A percentile compares a stretch with the other conserved stretches of the same genome.
phyloP scores from a whole-genome alignment of 2,888 invertebrate genomes.

The Cephus nigrinus region DNA sequence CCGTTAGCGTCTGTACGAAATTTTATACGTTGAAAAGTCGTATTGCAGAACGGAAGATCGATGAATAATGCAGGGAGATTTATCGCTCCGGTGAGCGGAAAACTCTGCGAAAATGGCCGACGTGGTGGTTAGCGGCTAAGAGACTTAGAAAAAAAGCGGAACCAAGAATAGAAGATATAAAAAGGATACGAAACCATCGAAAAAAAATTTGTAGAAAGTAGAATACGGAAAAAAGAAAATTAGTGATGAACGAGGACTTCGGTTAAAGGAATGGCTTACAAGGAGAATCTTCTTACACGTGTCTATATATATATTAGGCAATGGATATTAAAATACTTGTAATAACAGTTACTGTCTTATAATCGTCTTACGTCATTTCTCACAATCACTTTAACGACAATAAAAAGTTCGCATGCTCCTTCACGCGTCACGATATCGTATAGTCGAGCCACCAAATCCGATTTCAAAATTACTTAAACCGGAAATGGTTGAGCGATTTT shows the following conservation, averaged over 20 bases:
- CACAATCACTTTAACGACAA: background rate
- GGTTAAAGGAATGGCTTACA: too few species aligned
- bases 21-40: background rate
- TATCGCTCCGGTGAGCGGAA: conserved; percentile 25
- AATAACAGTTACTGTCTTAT: background rate
- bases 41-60: background rate
- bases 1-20: background rate
- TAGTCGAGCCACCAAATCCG: too few species aligned
- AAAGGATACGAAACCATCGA: background rate
- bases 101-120: conserved; percentile 23
- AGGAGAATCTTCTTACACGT: too few species aligned
- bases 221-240: background rate
- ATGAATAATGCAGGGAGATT: conserved; percentile 27
- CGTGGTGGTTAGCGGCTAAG: background rate
- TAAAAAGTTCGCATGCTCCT: background rate
- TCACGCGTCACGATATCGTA: background rate
- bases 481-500: too few species aligned
- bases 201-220: background rate
- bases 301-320: background rate
- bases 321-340: background rate
- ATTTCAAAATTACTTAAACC: too few species aligned
- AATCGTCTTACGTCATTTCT: background rate
- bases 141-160: conserved; percentile 11
- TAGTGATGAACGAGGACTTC: background rate
- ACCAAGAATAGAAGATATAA: background rate